Percentiles rank a stretch among this genome's conserved stretches.
Evolutionary conservation across 2,797 vertebrate species (phyloP).

Genomic region (Sebastolobus altivelis): DNA sequence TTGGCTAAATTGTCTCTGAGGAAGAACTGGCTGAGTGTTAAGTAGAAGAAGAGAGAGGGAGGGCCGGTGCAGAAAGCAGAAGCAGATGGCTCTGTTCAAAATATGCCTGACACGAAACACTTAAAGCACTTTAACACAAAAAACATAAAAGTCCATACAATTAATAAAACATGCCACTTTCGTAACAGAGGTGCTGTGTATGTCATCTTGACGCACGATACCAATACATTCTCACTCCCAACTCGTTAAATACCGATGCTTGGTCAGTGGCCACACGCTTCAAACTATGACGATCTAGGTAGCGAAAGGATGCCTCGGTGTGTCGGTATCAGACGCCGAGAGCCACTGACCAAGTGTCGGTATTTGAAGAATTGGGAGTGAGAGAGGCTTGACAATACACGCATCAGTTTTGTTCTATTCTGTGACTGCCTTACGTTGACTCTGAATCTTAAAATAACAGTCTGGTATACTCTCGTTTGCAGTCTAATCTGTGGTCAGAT

Average conservation of each 20-base stretch:
- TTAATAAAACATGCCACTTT: neutral
- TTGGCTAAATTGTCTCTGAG: conserved; percentile 60
- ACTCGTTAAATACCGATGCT: neutral
- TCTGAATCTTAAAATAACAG: neutral
- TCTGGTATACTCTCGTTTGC: neutral
- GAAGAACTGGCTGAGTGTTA: conserved; percentile 50
- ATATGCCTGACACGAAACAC: conserved; percentile 38
- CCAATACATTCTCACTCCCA: neutral
- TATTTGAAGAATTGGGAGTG: neutral
- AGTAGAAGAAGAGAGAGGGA: conserved; percentile 32
- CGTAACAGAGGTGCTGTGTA: neutral
- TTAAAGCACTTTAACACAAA: conserved; percentile 4
- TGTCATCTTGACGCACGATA: neutral
- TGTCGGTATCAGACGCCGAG: no score
- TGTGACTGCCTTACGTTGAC: neutral
- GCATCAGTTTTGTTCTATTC: neutral
- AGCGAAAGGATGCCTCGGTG: no score
- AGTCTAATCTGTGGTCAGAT: neutral
- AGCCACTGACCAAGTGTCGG: neutral
- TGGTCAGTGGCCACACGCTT: neutral
- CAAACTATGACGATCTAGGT: neutral
- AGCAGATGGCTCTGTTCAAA: conserved; percentile 61
- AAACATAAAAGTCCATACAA: neutral
- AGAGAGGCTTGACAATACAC: neutral
- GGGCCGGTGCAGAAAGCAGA: conserved; percentile 13